Base-by-base conservation (phyloP, 2,797 vertebrate species). In the Coregonus sp. region DNA sequence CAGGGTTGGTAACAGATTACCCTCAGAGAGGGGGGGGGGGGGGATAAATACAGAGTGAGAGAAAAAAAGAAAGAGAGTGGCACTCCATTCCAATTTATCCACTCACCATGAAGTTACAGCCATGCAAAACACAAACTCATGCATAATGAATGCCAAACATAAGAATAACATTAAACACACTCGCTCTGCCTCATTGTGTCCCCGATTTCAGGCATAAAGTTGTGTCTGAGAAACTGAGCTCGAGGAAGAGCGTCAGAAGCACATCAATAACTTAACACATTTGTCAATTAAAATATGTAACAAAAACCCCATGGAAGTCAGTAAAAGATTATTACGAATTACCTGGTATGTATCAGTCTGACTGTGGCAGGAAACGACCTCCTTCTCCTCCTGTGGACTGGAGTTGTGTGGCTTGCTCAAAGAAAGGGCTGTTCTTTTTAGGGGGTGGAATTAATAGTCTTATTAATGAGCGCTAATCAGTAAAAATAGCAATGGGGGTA, bases 391-490 rank as follows among this genome's bases (percentile, higher is more conserved):
- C 25, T 52, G 7, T 4, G 65, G 68, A 69, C 59, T 25, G 59
- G 63, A 67, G 70, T 80, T 68, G 72, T 51, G 66, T 73, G 50
- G 59, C 75, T 79, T 74, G 63, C 80, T 70, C 29, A 20, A 77
- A 25, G 54, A 31, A 78, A 67, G 47, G 51, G 37, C 50, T 63
- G 63, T 7, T 76, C 5, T 73, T 20, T 83, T 73, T 79, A 82
- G 75, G 56, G 65, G 70, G 76, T 85, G 78, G 80, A 82, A 79
- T 88, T 89, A 89, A 88, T 82, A 82, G 81, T 80, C 83, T 88
- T 83, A 87, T 91, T 90, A 90, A 84, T 82, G 84, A 87, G 86
- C 20, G 9, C 84, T 89, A 92, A 93, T 92, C 89, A 93, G 90
- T 83, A 85, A 82, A 88, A 91, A 87, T 76, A 84, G 83, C 87